phyloP scores from a whole-genome alignment of 2,113 vertebrate species.

The Austrofundulus limnaeus region DNA sequence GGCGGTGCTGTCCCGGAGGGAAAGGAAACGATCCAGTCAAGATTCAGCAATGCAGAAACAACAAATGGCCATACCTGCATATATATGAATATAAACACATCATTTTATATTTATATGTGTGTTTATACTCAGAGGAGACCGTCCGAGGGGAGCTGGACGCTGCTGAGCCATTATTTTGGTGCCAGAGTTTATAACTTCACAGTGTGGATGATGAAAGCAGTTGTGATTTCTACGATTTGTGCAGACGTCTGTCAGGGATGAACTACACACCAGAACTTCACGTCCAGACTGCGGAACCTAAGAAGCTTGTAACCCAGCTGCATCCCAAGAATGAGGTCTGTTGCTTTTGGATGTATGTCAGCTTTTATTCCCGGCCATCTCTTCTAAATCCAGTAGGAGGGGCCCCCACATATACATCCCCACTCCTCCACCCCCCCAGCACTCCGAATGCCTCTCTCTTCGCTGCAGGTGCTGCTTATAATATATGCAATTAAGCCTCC shows the following conservation, averaged over 20 bases:
- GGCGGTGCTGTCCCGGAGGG: conserved; percentile 49
- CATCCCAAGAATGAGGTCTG: conserved; percentile 44
- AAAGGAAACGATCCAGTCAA: conserved; percentile 51
- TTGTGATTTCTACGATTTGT: conserved; percentile 55
- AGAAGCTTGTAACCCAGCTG: conserved; percentile 35
- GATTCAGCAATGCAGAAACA: conserved; percentile 59
- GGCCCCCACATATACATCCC: conserved; percentile 38
- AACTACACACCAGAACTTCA: conserved; percentile 64
- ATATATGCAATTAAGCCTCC: conserved; percentile 83
- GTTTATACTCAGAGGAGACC: conserved; percentile 52
- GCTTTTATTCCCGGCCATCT: conserved; percentile 49
- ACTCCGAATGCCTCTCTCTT: conserved; percentile 62
- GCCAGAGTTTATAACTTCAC: conserved; percentile 41
- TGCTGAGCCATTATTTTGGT: conserved; percentile 27
- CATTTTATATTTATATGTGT: conserved; percentile 63
- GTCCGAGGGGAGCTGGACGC: conserved; percentile 43
- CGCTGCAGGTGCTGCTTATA: conserved; percentile 82
- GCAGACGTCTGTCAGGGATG: conserved; percentile 48
- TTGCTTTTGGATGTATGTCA: conserved; percentile 57
- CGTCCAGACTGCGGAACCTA: conserved; percentile 43
- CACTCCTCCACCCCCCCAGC: conserved; percentile 10
- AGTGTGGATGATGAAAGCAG: conserved; percentile 10
- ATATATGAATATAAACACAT: conserved; percentile 52
- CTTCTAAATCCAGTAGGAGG: conserved; percentile 33
- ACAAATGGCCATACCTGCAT: conserved; percentile 44